phyloP scores from a whole-genome alignment of 2,113 vertebrate species.

The Smithornis capensis region DNA sequence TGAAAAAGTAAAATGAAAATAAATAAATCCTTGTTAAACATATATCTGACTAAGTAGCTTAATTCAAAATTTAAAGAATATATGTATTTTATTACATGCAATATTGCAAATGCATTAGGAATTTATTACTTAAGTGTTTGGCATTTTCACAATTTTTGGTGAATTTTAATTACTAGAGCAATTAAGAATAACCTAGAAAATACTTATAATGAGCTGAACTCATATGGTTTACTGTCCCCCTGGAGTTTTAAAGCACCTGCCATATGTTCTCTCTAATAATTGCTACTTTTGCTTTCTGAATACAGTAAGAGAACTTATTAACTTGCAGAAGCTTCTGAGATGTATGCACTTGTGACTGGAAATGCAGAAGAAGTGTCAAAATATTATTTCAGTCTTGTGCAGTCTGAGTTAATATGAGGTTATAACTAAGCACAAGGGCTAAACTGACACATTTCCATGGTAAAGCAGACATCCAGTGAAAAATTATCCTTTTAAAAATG shows the following conservation, averaged over 20 bases:
- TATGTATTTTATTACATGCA: not conserved
- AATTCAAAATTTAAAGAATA: not conserved
- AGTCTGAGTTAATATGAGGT: not conserved
- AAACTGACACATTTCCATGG: not conserved
- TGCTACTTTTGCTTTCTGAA: conserved; percentile 36
- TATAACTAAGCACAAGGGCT: not conserved
- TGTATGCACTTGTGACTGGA: not conserved
- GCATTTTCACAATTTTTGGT: conserved; percentile 40
- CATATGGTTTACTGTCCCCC: conserved; percentile 56
- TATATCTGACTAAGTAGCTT: not conserved
- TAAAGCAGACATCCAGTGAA: not conserved
- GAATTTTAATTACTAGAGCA: conserved; percentile 67
- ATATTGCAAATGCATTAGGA: not conserved
- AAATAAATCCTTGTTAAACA: not conserved
- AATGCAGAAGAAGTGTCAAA: not conserved
- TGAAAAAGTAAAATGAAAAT: not conserved
- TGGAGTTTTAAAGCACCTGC: conserved; percentile 62
- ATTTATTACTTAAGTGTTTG: not conserved
- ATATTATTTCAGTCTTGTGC: not conserved
- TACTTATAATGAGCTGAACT: conserved; percentile 63
- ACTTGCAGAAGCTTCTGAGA: not conserved
- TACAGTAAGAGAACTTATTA: conserved; percentile 14
- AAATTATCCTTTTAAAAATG: not conserved
- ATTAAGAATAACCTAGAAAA: conserved; percentile 61
- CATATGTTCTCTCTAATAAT: conserved; percentile 71